Evolutionary conservation across 2,113 vertebrate species (phyloP).

Genomic region (Rhadina sibilatrix): DNA sequence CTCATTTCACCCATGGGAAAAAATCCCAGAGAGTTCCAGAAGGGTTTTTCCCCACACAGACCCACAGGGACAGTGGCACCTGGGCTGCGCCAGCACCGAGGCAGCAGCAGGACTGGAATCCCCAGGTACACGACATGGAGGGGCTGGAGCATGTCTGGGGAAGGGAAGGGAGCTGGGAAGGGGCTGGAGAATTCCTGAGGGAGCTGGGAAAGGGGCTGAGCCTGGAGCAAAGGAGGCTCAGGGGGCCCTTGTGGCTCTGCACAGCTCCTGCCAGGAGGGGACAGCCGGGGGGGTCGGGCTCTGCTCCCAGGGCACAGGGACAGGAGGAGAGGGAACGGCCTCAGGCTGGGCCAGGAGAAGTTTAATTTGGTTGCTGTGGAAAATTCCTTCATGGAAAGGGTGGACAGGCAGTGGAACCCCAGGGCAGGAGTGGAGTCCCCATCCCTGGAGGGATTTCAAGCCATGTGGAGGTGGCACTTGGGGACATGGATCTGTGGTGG

Average conservation of each 20-base stretch:
- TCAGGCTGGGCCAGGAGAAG: neutral
- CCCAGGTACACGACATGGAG: fast-evolving
- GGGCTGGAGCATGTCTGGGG: neutral
- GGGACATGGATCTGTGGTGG: neutral
- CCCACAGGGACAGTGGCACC: neutral
- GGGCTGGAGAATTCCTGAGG: neutral
- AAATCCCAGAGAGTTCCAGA: neutral
- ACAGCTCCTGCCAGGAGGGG: neutral
- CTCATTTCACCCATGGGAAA: neutral
- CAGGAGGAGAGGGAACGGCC: neutral
- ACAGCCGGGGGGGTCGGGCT: neutral
- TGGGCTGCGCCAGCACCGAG: neutral
- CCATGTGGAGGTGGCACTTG: neutral
- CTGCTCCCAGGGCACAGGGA: neutral
- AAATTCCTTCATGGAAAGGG: neutral
- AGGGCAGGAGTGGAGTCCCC: fast-evolving
- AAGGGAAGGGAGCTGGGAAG: neutral
- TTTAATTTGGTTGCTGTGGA: neutral
- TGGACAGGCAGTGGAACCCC: fast-evolving
- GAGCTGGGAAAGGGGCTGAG: neutral
- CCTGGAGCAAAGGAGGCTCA: neutral
- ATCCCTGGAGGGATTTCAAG: fast-evolving
- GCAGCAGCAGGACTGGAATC: neutral
- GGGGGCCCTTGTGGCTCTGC: neutral
- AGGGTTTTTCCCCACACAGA: neutral